Evolutionary conservation across 2,888 invertebrate genomes (phyloP).

Genomic region (Zaprionus lineosus): DNA sequence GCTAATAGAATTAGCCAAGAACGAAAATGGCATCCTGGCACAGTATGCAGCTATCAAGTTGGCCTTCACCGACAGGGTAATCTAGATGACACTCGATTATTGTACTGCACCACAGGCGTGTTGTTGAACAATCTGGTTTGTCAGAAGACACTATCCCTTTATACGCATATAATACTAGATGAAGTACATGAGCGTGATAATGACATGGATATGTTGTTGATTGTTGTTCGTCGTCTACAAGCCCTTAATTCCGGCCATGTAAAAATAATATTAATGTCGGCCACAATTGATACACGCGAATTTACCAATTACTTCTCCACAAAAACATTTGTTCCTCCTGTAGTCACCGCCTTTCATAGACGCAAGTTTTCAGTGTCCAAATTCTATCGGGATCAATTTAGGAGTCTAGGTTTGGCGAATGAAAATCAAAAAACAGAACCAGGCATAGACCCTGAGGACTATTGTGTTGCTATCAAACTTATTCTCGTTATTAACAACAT

Average conservation of each 20-base stretch:
- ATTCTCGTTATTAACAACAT: slow-evolving; percentile 85
- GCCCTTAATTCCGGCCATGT: slow-evolving; percentile 86
- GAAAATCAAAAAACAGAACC: slow-evolving; percentile 83
- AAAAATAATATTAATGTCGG: slow-evolving; percentile 95
- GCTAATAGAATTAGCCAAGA: slow-evolving; percentile 93
- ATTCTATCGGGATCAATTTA: slow-evolving; percentile 85
- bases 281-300: slow-evolving; percentile 89
- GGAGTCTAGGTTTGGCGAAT: slow-evolving; percentile 81
- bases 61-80: slow-evolving; percentile 37
- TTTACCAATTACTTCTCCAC: slow-evolving; percentile 80
- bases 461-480: slow-evolving; percentile 86
- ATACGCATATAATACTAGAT: slow-evolving; percentile 94
- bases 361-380: slow-evolving; percentile 85
- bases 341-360: slow-evolving; percentile 84
- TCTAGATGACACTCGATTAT: slow-evolving; percentile 86
- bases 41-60: slow-evolving; percentile 95
- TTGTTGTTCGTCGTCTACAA: slow-evolving; percentile 91
- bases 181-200: slow-evolving; percentile 97
- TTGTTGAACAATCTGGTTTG: slow-evolving; percentile 90
- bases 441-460: slow-evolving; percentile 85
- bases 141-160: slow-evolving; percentile 88
- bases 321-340: slow-evolving; percentile 83
- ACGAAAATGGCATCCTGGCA: slow-evolving; percentile 91
- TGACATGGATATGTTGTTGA: slow-evolving; percentile 94
- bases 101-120: slow-evolving; percentile 95